Conservation (phyloP, 2,113 vertebrate species). For the Sciurus niger region DNA sequence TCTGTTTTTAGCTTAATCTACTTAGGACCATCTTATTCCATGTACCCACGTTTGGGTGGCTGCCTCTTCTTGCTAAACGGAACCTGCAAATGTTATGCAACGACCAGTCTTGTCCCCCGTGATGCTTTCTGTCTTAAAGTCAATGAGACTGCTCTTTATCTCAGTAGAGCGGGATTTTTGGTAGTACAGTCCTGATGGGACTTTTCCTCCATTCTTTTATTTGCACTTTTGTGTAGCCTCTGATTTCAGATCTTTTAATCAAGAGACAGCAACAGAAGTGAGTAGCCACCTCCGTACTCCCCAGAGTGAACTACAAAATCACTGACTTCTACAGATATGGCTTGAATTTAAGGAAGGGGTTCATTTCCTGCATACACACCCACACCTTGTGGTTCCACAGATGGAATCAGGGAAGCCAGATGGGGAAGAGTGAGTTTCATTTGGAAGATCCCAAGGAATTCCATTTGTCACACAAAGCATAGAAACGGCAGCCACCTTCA, state of each 20-base stretch:
- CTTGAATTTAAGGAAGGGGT: neutral
- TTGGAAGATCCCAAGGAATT: neutral
- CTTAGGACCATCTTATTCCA: neutral
- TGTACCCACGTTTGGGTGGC: neutral
- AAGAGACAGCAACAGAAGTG: neutral
- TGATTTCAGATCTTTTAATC: neutral
- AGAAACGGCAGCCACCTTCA: neutral
- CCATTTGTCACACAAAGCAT: neutral
- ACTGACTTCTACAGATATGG: neutral
- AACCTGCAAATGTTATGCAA: neutral
- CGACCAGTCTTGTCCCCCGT: neutral
- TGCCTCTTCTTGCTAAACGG: neutral
- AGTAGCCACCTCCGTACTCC: neutral
- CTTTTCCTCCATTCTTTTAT: neutral
- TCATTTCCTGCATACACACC: neutral
- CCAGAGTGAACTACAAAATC: neutral
- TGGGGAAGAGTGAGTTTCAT: neutral
- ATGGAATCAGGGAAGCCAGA: neutral
- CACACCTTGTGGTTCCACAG: neutral
- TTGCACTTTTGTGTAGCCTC: neutral
- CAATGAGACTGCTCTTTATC: neutral
- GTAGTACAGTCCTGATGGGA: fast-evolving
- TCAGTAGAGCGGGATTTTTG: neutral
- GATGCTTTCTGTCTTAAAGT: neutral
- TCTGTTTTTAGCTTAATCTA: neutral